Percentiles rank a stretch among this genome's conserved stretches.
Conservation (phyloP, 2,888 invertebrate species). For the Labia minor region DNA sequence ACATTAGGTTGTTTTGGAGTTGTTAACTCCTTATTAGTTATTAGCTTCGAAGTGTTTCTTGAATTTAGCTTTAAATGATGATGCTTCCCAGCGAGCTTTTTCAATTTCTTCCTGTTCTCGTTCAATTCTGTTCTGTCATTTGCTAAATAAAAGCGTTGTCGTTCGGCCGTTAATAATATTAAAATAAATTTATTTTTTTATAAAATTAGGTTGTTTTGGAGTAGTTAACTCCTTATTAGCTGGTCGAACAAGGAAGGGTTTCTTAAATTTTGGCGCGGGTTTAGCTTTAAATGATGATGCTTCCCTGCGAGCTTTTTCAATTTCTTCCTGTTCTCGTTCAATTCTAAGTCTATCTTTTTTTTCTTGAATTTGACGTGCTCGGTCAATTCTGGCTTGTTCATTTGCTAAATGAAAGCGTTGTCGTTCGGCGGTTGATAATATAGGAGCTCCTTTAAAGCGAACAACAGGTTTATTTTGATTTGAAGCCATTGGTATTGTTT, state of each 20-base stretch:
- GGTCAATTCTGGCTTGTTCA: not conserved
- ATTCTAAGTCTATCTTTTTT: not conserved
- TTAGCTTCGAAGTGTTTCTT: not conserved
- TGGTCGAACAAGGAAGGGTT: not conserved
- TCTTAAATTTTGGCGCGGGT: not conserved
- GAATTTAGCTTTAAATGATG: not conserved
- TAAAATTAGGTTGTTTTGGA: not conserved
- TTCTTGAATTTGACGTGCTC: not conserved
- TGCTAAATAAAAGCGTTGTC: not conserved
- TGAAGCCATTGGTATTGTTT: not conserved
- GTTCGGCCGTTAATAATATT: not conserved
- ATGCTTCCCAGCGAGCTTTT: not conserved
- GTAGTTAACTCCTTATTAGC: not conserved
- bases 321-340: not conserved
- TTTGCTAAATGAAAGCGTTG: not conserved
- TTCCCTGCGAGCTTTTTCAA: not conserved
- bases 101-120: not conserved
- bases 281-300: not conserved
- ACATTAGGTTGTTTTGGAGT: not conserved
- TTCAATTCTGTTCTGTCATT: not conserved
- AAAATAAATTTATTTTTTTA: not conserved
- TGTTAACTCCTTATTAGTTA: not conserved
- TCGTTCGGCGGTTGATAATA: not conserved
- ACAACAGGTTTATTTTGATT: not conserved
- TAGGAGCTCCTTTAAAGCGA: not conserved